phyloP scores from a whole-genome alignment of 2,797 vertebrate species.

The Galagoides demidoff region DNA sequence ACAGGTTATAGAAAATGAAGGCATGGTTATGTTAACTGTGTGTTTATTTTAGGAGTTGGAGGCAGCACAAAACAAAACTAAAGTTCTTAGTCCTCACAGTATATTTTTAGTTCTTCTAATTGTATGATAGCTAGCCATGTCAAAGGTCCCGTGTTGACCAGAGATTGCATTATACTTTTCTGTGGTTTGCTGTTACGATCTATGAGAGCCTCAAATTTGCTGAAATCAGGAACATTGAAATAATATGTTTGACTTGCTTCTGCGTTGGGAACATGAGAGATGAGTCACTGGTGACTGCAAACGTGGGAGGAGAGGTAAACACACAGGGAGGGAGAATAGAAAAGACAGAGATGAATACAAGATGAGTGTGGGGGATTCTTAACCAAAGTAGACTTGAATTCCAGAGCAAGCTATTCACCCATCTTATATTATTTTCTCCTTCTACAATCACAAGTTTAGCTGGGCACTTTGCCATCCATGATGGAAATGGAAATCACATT shows the following conservation, averaged over 20 bases:
- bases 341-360: neutral
- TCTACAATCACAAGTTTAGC: neutral
- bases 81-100: neutral
- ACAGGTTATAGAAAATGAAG: neutral
- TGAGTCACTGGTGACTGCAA: neutral
- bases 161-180: neutral
- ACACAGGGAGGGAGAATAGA: neutral
- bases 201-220: neutral
- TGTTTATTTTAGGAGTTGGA: neutral
- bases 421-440: neutral
- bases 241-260: neutral
- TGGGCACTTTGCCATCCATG: neutral
- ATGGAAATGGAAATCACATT: neutral
- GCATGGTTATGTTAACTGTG: neutral
- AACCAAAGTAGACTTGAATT: neutral
- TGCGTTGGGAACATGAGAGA: fast-evolving
- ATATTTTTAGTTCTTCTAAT: neutral
- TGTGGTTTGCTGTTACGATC: neutral
- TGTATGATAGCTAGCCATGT: neutral
- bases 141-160: neutral
- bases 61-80: neutral
- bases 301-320: fast-evolving
- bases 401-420: neutral
- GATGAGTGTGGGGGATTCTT: fast-evolving
- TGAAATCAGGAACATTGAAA: neutral